phyloP scores from a whole-genome alignment of 2,797 vertebrate genomes.

The Oreochromis mossambicus region DNA sequence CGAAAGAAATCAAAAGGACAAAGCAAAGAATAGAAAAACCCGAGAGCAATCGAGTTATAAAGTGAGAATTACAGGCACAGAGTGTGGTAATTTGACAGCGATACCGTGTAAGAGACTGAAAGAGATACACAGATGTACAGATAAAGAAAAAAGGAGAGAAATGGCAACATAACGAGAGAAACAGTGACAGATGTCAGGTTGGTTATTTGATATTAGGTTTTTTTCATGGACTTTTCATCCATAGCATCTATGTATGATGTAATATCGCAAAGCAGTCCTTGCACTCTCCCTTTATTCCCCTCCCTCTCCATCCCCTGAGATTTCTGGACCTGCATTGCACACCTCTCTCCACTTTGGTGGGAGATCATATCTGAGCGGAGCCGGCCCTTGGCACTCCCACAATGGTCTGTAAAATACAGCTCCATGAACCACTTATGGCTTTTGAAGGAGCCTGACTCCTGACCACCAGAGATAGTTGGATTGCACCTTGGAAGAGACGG shows the following conservation, averaged over 20 bases:
- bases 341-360: constrained; percentile 41
- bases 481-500: constrained; percentile 34
- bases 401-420: constrained; percentile 62
- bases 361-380: constrained; percentile 63
- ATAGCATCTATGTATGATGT: constrained; percentile 28
- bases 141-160: constrained; percentile 8
- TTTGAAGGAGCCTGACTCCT: constrained; percentile 62
- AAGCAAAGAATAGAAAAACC: not conserved
- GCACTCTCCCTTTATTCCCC: not conserved
- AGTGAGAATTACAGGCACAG: constrained; percentile 10
- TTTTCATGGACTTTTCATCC: constrained; percentile 18
- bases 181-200: not conserved
- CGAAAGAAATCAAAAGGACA: constrained; percentile 40
- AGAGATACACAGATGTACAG: constrained; percentile 22
- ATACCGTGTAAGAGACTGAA: not conserved
- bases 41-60: constrained; percentile 9
- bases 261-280: constrained; percentile 22
- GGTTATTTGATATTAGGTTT: constrained; percentile 13
- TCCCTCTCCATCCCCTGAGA: constrained; percentile 27
- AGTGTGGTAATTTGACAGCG: constrained; percentile 23
- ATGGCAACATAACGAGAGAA: not conserved
- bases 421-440: constrained; percentile 71
- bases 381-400: constrained; percentile 49
- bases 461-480: constrained; percentile 65
- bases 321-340: constrained; percentile 25